phyloP scores from a whole-genome alignment of 64 coral and sea anemone genomes.

The Cladopsammia gracilis region DNA sequence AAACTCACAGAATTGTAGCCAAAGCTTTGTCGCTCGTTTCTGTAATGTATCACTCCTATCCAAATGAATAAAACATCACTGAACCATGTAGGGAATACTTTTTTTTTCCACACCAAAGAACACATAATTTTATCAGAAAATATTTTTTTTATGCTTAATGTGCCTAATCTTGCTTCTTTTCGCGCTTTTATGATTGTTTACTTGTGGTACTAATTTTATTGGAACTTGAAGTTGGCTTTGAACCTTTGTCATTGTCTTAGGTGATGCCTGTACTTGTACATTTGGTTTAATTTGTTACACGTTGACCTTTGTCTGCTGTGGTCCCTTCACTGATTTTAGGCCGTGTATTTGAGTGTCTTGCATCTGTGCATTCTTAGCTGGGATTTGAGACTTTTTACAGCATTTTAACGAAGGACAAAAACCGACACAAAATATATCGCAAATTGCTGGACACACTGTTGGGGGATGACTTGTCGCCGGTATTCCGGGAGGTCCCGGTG shows the following conservation, averaged over 20 bases:
- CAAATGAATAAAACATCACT: no score
- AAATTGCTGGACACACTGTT: conserved; percentile 2
- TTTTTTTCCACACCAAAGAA: no score
- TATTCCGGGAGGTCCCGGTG: not conserved
- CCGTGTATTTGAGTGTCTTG: no score
- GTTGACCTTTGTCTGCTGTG: not conserved
- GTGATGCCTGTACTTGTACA: not conserved
- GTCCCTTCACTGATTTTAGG: not conserved
- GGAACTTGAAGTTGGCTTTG: not conserved
- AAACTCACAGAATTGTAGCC: no score
- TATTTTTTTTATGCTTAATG: not conserved
- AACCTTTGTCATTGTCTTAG: not conserved
- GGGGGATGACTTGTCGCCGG: not conserved
- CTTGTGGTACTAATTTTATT: not conserved
- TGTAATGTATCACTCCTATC: no score
- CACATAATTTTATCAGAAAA: no score
- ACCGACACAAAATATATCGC: conserved; percentile 16
- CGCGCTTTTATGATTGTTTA: not conserved
- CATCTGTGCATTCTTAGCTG: not conserved
- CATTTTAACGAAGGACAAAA: conserved; percentile 3
- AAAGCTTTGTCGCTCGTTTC: no score
- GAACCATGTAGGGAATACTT: no score
- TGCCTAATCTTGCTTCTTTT: conserved; percentile 17
- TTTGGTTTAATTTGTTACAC: no score
- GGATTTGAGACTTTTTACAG: conserved; percentile 30